Base-by-base conservation (phyloP, 2,113 vertebrate genomes). In the Lanius ludovicianus region DNA sequence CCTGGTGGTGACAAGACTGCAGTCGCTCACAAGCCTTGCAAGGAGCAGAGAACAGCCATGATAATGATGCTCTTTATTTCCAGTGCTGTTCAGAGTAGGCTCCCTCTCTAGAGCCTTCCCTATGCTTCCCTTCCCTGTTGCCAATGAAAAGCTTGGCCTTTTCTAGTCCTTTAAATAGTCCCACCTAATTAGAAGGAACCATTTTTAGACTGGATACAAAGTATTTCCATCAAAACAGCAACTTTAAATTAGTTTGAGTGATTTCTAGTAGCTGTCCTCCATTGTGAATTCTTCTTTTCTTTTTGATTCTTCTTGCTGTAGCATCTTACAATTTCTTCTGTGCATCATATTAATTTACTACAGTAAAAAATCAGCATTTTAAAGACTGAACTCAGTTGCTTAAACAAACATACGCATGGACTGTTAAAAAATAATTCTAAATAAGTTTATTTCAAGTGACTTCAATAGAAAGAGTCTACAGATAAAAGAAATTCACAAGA, bases 1-100 rank as follows among this genome's bases (percentile, higher is more conserved):
- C 97, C 97, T 98, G 97, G 97, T 97, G 94, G 97, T 4, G 97
- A 98, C 96, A 94, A 97, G 98, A 86, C 91, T 96, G 96, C 96
- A 93, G 90, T 95, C 28, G 37, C 88, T 92, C 68, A 79, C 93
- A 95, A 95, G 95, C 94, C 96, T 96, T 97, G 95, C 86, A 11
- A 56, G 90, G 79, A 90, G 96, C 84, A 42, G 76, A 74, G 96
- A 71, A 93, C 82, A 96, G 93, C 79, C 95, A 90, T 84, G 94
- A 98, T 97, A 98, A 98, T 97, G 93, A 94, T 81, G 59, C 64
- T 94, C 87, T 97, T 98, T 98, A 97, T 98, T 82, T 92, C 47
- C 95, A 85, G 49, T 16, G 69, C 79, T 94, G 94, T 94, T 93
- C 80, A 94, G 80, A 93, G 83, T 87, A 94, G 89, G 91, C 90